Base-by-base conservation (phyloP, 2,113 vertebrate species). In the Labeo catla region DNA sequence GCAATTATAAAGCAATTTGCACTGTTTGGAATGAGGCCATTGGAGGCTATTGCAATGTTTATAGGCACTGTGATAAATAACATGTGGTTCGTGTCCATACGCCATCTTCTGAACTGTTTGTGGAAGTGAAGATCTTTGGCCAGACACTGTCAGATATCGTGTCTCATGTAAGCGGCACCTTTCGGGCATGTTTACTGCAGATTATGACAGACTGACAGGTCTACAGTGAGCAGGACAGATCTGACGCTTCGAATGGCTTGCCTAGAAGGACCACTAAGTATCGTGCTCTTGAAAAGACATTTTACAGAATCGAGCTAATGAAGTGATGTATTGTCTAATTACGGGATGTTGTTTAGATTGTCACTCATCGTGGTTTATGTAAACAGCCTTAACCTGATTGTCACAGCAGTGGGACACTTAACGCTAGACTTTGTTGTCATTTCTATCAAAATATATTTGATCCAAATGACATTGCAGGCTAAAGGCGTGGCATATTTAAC, bases 251-350 rank as follows among this genome's bases (percentile, higher is more conserved):
- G n/a, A 88, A 83, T 34, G 85, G 72, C 50, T 50, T 80, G 83
- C 43, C 76, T 89, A 16, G 74, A 61, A 76, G 83, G 86, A 16
- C 65, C 16, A 61, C 50, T 77, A 81, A 79, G 57, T 49, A 77
- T 78, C n/a, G 6, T 23, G 50, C 21, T 57, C 34, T 52, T 47
- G 49, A 66, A 13, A 70, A 61, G 78, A 49, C 76, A n/a, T 61
- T 81, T 85, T 63, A 72, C n/a, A 72, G 81, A 78, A 86, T 83
- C 66, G 83, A 80, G 81, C 83, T 87, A 89, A 85, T 78, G 84
- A 84, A 79, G 76, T 86, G 81, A 84, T 50, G 68, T 49, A 43
- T 72, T 85, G 82, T 84, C 65, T 78, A 63, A 85, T 81, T 88
- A 68, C 50, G 23, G 65, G 83, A 49, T 36, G 73, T 76, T 65